These are phyloP conservation scores for Colinus virginianus DNA, from an alignment of 2,113 vertebrate species.

Conservation along the genomic window DNA sequence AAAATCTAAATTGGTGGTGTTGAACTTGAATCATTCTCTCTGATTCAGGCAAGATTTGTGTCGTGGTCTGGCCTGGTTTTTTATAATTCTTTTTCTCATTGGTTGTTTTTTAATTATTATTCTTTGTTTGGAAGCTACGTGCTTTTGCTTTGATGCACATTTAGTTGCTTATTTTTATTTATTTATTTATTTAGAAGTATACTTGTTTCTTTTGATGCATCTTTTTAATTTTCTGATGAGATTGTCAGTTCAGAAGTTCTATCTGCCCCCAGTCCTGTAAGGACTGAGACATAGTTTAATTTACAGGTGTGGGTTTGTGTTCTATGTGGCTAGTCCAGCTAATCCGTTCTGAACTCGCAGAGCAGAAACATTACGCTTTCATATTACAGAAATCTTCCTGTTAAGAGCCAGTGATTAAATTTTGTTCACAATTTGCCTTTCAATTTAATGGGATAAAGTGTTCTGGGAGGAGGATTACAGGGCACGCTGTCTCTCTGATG, in stretches of 20 bases:
- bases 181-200: not conserved
- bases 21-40: not conserved
- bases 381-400: conserved; percentile 19
- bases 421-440: conserved; percentile 37
- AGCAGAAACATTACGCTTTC: not conserved
- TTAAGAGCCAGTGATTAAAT: conserved; percentile 13
- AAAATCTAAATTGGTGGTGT: not conserved
- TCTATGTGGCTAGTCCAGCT: not conserved
- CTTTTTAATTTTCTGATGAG: not conserved
- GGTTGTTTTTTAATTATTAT: not conserved
- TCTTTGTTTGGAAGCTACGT: not conserved
- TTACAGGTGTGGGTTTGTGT: not conserved
- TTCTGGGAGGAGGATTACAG: conserved; percentile 45
- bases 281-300: conserved; percentile 3
- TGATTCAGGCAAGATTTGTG: not conserved
- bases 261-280: not conserved
- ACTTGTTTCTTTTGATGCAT: not conserved
- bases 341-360: conserved; percentile 25
- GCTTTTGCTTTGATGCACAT: not conserved
- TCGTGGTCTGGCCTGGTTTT: not conserved
- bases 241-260: not conserved
- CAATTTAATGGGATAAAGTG: conserved; percentile 44
- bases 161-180: not conserved
- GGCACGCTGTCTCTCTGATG: conserved; percentile 16
- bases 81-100: not conserved